Evolutionary conservation across 64 coral and sea anemone genomes (phyloP).

Genomic region (Montipora efflorescens): DNA sequence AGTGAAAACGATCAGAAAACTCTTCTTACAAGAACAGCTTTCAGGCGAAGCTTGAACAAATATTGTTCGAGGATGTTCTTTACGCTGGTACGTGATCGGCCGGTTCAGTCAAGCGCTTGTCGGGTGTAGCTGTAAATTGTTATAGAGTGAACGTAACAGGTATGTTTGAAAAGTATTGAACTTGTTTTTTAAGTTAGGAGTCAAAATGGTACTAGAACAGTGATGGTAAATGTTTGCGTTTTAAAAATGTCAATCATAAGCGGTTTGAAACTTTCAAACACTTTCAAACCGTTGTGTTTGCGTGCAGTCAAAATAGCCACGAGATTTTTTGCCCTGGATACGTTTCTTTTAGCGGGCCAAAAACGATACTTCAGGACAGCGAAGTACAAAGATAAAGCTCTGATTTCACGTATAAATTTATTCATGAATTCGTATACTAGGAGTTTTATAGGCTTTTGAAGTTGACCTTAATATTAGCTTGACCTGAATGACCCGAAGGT

Average conservation of each 20-base stretch:
- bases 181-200: not conserved
- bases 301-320: not conserved
- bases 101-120: not conserved
- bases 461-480: no score
- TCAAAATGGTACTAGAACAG: not conserved
- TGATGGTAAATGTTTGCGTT: not conserved
- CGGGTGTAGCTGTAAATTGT: not conserved
- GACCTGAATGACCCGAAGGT: no score
- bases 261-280: not conserved
- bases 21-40: no score
- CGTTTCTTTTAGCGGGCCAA: not conserved
- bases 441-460: no score
- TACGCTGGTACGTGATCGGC: no score
- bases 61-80: no score
- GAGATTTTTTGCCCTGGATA: not conserved
- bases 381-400: not conserved
- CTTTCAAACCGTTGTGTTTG: no score
- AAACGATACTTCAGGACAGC: not conserved
- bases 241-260: not conserved
- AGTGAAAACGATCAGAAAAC: no score
- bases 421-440: no score
- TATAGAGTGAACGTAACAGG: not conserved
- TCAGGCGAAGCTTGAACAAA: no score
- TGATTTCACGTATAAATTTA: not conserved
- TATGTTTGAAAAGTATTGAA: not conserved